Base-by-base conservation (phyloP, 2,113 vertebrate species). In the Synodontis membranacea region DNA sequence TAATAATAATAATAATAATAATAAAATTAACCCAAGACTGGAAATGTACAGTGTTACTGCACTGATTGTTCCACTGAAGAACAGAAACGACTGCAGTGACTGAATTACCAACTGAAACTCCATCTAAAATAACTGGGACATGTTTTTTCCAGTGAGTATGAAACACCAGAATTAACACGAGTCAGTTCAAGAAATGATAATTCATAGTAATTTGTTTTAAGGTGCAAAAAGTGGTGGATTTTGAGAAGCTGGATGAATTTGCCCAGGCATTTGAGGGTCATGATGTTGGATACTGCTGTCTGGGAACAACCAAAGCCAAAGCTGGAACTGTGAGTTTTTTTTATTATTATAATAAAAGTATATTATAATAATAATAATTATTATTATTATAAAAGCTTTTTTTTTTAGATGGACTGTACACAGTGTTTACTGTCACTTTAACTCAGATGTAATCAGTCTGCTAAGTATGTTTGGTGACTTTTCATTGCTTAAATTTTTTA, bases 251-350 rank as follows among this genome's bases (percentile, higher is more conserved):
- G 25, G 94, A 97, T 7, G 94, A 96, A 28, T 84, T 92, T 0
- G 92, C 93, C 3, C 91, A 92, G 64, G 93, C 88, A 15, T 96
- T 96, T 91, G 90, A 95, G 91, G 95, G 93, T 39, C 94, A 97
- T 1, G 95, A 97, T 86, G 95, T 97, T 9, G 97, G 96, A 72
- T 98, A 96, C 93, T 97, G 97, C 91, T 98, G 97, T 83, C 91
- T 98, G 83, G 97, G 97, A 50, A 97, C 97, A 42, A 96, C 95
- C 60, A 94, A 86, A 86, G 92, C 76, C 0, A 96, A 96, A 93
- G 95, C 94, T 0, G 96, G 96, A 34, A 82, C 88, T 89, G 96
- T 95, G 91, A 94, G 93, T 89, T 39, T 4, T 42, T 34, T 21
- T 28, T 21, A 19, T 3, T 44, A 9, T 70, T 3, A 46, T 1